These are phyloP conservation scores for Pseudomyrmex cubaensis DNA, from an alignment of 1,140 invertebrate species.

Conservation along the genomic window DNA sequence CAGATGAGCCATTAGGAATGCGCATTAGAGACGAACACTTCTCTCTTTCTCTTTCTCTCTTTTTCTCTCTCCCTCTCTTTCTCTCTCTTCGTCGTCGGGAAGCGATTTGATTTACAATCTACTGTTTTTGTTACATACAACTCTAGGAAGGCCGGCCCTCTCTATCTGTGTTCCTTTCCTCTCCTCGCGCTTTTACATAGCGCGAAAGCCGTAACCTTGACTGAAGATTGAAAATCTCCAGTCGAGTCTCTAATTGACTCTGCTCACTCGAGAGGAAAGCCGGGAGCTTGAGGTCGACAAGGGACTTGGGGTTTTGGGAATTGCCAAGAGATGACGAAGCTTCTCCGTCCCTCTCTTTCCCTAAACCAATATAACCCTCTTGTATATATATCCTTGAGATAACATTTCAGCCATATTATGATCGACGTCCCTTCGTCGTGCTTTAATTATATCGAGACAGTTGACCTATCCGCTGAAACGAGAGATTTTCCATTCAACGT, in stretches of 20 bases:
- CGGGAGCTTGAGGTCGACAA: conserved; percentile 64
- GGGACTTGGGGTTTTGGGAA: conserved; percentile 79
- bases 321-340: conserved; percentile 79
- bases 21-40: conserved; percentile 22
- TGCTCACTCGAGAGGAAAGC: conserved; percentile 71
- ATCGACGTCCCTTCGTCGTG: conserved; percentile 38
- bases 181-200: conserved; percentile 13
- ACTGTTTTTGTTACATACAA: conserved; percentile 48
- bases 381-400: conserved; percentile 33
- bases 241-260: conserved; percentile 71
- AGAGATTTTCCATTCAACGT: neutral
- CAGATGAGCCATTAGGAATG: conserved; percentile 36
- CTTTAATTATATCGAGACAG: conserved; percentile 1
- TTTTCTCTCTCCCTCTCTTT: too few species aligned
- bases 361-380: conserved; percentile 79
- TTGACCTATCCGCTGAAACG: too few species aligned
- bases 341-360: conserved; percentile 64
- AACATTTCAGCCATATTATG: conserved; percentile 56
- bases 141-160: neutral
- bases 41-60: too few species aligned
- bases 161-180: neutral
- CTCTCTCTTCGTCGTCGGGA: too few species aligned
- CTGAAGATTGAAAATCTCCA: conserved; percentile 66
- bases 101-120: conserved; percentile 57
- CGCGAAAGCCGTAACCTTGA: conserved; percentile 61